Base-by-base conservation (phyloP, 2,888 invertebrate species). In the Gibbula magus region DNA sequence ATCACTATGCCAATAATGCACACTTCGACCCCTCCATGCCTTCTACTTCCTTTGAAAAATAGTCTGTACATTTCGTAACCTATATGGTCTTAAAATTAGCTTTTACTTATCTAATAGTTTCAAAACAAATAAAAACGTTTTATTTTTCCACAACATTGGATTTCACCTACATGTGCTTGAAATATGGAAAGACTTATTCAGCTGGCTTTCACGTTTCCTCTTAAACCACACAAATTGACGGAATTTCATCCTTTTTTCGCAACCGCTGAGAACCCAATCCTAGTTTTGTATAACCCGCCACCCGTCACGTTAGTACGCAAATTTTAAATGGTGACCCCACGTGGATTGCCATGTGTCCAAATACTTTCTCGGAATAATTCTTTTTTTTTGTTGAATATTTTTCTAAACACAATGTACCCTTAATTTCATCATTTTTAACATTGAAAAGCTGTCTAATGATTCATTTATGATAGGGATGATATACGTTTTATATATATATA, bases 191-290 rank as follows among this genome's bases (percentile, higher is more conserved):
- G 35, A 70, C 70, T 32, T 39, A 39, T 39, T 70, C 70, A 70
- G 70, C 70, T 70, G 70, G 35, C 35, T 70, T 70, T 70, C 70
- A 70, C 70, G 35, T 70, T 70, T 70, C 70, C 70, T 32, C 39
- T 70, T 35, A 70, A 70, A 70, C 70, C 70, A 70, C 70, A 70
- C 70, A 70, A 70, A 70, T 32, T 70, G 70, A 70, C 70, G 70
- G 70, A 32, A 70, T 70, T 70, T 70, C 35, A 70, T 70, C 29
- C 35, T 70, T 70, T 70, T 70, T 70, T 70, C 70, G 18, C 70
- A 39, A 70, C 70, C 35, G 70, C 20, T 20, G 39, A 70, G 20
- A 70, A 70, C 39, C 70, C 18, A 70, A 70, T 70, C 39, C 70
- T 32, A 39, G 70, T 39, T 70, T 70, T 70, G 32, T 32, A 35